phyloP scores from a whole-genome alignment of 2,113 vertebrate genomes.

The cattle (Bos taurus) region DNA sequence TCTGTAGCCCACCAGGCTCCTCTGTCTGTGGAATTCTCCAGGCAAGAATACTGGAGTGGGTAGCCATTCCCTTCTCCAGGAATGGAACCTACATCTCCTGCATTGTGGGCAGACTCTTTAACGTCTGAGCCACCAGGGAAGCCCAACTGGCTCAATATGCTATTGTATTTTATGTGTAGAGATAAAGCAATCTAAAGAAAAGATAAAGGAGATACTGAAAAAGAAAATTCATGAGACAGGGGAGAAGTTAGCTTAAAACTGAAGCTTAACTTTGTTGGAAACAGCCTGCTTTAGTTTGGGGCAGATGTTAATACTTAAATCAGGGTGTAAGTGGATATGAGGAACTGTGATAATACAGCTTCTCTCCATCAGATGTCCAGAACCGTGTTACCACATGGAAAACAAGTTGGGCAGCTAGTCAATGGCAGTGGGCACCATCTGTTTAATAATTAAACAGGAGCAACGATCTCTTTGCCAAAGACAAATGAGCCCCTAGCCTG shows the following conservation, averaged over 20 bases:
- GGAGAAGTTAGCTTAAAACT: neutral
- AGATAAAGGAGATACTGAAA: neutral
- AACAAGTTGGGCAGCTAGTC: constrained; percentile 35
- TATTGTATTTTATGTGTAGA: constrained; percentile 5
- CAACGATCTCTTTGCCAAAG: constrained; percentile 44
- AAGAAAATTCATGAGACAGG: neutral
- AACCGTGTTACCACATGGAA: neutral
- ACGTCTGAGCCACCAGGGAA: neutral
- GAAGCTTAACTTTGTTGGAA: neutral
- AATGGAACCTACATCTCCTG: neutral
- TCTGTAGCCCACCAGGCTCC: neutral
- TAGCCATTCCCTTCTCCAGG: neutral
- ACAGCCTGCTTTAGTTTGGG: neutral
- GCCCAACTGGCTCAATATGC: constrained; percentile 14
- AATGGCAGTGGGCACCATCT: constrained; percentile 54
- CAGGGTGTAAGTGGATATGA: neutral
- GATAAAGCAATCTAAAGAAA: neutral
- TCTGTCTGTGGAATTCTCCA: neutral
- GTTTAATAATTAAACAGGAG: constrained; percentile 51
- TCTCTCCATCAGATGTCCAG: constrained; percentile 13
- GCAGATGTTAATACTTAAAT: neutral
- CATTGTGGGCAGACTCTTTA: neutral
- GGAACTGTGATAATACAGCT: neutral
- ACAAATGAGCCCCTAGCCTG: constrained; percentile 42
- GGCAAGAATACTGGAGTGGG: neutral